Conservation (phyloP, 92 coral and sea anemone genomes). For the Umimayanthus kanabou region DNA sequence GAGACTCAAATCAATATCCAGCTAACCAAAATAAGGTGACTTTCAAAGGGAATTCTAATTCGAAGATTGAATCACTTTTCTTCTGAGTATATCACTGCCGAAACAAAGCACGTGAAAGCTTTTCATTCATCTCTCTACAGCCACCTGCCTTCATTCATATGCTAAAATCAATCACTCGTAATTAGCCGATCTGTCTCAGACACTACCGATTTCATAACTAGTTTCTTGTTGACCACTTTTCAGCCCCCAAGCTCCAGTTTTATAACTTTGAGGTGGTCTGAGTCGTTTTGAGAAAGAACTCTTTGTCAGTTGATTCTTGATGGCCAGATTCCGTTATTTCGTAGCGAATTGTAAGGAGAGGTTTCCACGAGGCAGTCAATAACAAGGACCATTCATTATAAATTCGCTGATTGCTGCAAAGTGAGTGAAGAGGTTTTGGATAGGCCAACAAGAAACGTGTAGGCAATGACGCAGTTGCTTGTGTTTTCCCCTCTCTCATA, state of each 20-base stretch:
- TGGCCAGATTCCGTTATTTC: neutral
- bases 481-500: neutral
- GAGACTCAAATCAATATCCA: neutral
- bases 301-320: neutral
- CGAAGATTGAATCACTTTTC: neutral
- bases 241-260: conserved; percentile 2
- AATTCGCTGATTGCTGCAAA: conserved; percentile 9
- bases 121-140: conserved; percentile 33
- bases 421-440: neutral
- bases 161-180: conserved; percentile 30
- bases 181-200: conserved; percentile 12
- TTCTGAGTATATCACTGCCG: neutral
- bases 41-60: neutral
- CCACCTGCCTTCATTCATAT: conserved; percentile 46
- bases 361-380: conserved; percentile 29
- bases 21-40: neutral
- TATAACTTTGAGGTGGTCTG: neutral
- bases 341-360: neutral
- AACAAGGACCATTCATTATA: neutral
- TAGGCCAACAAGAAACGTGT: neutral
- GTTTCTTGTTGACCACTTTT: conserved; percentile 38
- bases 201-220: conserved; percentile 1
- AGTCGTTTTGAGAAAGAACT: neutral
- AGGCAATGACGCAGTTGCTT: neutral
- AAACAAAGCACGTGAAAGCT: conserved; percentile 27